These are phyloP conservation scores for Propithecus deckenii DNA, from an alignment of 2,797 vertebrate genomes.

Conservation along the genomic window DNA sequence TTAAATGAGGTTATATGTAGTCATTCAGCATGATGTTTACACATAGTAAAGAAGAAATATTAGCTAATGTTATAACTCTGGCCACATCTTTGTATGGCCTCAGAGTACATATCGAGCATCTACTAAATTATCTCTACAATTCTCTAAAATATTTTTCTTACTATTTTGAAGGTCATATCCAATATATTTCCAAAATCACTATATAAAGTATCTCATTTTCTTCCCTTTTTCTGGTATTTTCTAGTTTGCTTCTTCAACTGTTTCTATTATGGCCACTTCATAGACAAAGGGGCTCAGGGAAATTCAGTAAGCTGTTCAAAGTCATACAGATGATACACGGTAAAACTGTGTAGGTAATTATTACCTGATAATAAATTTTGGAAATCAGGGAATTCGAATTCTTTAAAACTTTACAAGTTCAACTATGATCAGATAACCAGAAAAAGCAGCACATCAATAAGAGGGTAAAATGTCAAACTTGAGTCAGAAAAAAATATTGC, in stretches of 20 bases:
- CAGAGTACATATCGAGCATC: background rate
- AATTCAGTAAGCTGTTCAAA: background rate
- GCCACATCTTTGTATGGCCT: background rate
- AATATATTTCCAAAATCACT: background rate
- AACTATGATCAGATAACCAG: background rate
- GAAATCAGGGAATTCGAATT: background rate
- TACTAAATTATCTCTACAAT: background rate
- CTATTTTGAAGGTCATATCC: background rate
- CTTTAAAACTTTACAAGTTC: background rate
- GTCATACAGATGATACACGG: background rate
- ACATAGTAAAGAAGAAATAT: background rate
- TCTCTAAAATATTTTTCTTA: background rate
- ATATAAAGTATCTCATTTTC: background rate
- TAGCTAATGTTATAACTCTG: background rate
- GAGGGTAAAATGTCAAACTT: background rate
- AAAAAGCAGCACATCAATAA: background rate
- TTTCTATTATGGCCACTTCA: background rate
- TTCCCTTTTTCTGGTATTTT: background rate
- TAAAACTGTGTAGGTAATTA: background rate
- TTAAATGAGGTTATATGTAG: background rate
- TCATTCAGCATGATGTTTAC: background rate
- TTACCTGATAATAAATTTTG: background rate
- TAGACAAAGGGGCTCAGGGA: background rate
- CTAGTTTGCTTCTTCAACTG: background rate
- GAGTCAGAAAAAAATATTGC: background rate